Evolutionary conservation across 1,140 invertebrate species (phyloP).

Genomic region (Schlechtendalia chinensis): DNA sequence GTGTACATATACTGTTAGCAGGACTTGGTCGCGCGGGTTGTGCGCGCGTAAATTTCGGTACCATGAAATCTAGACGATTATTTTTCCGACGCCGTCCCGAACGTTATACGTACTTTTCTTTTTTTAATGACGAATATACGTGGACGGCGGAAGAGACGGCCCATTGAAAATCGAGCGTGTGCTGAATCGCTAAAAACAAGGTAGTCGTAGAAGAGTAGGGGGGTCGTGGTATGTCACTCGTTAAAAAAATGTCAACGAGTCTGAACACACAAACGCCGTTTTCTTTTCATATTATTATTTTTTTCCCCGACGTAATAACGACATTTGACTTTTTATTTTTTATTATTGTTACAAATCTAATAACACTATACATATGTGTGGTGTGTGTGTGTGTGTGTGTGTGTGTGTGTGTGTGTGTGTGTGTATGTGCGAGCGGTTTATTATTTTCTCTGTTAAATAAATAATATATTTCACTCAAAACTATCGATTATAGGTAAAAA

Average conservation of each 20-base stretch:
- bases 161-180: constrained; percentile 43
- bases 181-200: constrained; percentile 45
- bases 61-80: constrained; percentile 37
- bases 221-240: constrained; percentile 5
- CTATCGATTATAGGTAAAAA: no score
- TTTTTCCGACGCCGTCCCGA: background rate
- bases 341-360: no score
- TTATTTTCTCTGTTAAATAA: no score
- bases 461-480: no score
- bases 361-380: no score
- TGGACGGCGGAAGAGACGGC: constrained; percentile 8
- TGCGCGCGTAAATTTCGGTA: background rate
- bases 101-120: background rate
- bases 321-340: no score
- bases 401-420: no score
- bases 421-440: no score
- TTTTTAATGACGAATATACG: constrained; percentile 42
- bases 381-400: no score
- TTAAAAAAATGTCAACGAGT: constrained; percentile 49
- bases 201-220: background rate
- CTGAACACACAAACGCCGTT: constrained; percentile 28
- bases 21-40: background rate
- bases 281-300: constrained; percentile 33
- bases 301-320: constrained; percentile 25
- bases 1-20: no score